These are phyloP conservation scores for Achlya flavicornis DNA, from an alignment of 2,888 invertebrate species.

Conservation along the genomic window DNA sequence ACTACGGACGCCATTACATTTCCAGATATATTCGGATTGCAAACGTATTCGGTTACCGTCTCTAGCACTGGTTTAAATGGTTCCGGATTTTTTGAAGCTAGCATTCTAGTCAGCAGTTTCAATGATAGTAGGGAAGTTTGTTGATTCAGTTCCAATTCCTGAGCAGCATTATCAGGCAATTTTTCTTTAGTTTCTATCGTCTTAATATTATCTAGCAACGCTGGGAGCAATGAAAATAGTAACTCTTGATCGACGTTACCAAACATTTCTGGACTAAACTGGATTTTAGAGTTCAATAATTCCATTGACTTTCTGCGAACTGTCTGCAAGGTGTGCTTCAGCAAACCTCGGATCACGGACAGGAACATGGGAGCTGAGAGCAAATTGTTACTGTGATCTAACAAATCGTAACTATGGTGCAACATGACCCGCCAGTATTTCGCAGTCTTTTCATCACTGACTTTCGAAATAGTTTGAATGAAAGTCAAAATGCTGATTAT, in stretches of 20 bases:
- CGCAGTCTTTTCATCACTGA: constrained; percentile 84
- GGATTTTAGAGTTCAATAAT: constrained; percentile 91
- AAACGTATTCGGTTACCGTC: constrained; percentile 85
- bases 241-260: constrained; percentile 75
- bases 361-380: constrained; percentile 92
- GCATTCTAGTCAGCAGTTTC: constrained; percentile 90
- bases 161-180: constrained; percentile 58
- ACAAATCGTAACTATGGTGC: constrained; percentile 90
- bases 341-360: constrained; percentile 88
- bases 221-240: constrained; percentile 84
- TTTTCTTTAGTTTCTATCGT: constrained; percentile 70
- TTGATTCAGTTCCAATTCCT: constrained; percentile 88
- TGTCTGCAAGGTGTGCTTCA: constrained; percentile 87
- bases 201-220: constrained; percentile 85
- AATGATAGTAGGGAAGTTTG: constrained; percentile 93
- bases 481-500: constrained; percentile 87
- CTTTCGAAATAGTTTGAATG: constrained; percentile 86
- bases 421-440: constrained; percentile 94
- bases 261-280: constrained; percentile 86
- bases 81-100: constrained; percentile 87
- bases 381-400: constrained; percentile 91
- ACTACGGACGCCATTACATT: constrained; percentile 89
- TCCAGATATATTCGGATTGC: constrained; percentile 76
- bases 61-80: constrained; percentile 89
- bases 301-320: constrained; percentile 93